phyloP scores from a whole-genome alignment of 2,797 vertebrate species.

The Acanthopagrus latus region DNA sequence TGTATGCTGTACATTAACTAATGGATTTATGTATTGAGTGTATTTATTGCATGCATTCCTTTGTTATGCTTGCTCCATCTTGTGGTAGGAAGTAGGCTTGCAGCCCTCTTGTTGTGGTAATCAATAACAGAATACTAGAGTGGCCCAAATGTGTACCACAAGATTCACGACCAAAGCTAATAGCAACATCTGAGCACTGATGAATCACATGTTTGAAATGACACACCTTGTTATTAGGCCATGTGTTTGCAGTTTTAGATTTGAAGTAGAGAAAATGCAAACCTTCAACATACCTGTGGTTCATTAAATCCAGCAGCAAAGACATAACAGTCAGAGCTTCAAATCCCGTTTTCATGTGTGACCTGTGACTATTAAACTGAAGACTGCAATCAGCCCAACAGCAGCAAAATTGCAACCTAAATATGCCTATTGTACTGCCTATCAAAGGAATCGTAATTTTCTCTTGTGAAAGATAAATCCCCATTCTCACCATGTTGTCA shows the following conservation, averaged over 20 bases:
- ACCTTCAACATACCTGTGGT: background rate
- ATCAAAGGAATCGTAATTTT: background rate
- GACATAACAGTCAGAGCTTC: background rate
- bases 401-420: background rate
- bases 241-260: background rate
- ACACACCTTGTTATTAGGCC: background rate
- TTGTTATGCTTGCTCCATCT: conserved; percentile 61
- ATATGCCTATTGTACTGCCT: background rate
- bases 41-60: background rate
- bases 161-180: background rate
- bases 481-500: background rate
- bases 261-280: background rate
- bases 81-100: conserved; percentile 39
- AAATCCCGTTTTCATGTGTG: background rate
- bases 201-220: background rate
- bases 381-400: background rate
- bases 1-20: background rate
- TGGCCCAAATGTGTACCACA: background rate
- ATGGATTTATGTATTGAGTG: background rate
- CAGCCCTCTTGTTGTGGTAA: background rate
- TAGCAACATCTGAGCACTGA: background rate
- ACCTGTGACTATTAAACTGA: background rate
- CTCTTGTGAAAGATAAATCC: background rate
- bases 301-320: background rate
- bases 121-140: background rate